Evolutionary conservation across 2,113 vertebrate genomes (phyloP).

Genomic region (Chaetodon auriga): DNA sequence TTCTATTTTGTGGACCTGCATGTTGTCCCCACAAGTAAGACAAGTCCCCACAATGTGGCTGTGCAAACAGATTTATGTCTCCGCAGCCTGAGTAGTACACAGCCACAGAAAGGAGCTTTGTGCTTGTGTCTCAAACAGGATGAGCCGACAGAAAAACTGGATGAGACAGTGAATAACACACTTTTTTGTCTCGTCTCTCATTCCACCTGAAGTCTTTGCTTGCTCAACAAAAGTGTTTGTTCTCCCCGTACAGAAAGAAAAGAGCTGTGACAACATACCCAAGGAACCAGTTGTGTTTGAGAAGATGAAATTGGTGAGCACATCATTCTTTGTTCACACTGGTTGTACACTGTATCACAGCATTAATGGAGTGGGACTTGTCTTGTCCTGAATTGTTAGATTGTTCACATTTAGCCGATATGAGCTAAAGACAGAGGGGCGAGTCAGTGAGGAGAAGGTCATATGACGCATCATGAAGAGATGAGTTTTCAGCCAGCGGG

Average conservation of each 20-base stretch:
- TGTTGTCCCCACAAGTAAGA: no score
- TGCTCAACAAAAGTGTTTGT: conserved; percentile 3
- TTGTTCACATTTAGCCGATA: neutral
- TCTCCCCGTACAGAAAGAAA: conserved; percentile 89
- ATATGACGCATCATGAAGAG: neutral
- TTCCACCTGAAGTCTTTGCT: neutral
- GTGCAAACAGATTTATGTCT: no score
- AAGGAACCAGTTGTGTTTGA: conserved; percentile 96
- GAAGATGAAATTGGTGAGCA: conserved; percentile 95
- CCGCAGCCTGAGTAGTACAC: no score
- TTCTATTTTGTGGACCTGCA: no score
- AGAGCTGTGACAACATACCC: conserved; percentile 86
- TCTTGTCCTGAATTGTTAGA: neutral
- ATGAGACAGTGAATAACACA: neutral
- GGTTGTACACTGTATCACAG: neutral
- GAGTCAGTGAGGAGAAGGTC: neutral
- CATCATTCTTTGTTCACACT: neutral
- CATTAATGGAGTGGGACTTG: neutral
- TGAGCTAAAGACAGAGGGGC: neutral
- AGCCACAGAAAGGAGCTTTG: neutral
- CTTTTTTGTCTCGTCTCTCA: neutral
- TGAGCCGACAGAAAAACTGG: neutral
- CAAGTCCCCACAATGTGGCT: no score
- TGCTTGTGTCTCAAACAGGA: neutral
- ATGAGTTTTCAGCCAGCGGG: neutral